Evolutionary conservation across 92 coral and sea anemone species (phyloP), one percentile per base, ranked within the genome.

Genomic region (Paragorgia papillata): DNA sequence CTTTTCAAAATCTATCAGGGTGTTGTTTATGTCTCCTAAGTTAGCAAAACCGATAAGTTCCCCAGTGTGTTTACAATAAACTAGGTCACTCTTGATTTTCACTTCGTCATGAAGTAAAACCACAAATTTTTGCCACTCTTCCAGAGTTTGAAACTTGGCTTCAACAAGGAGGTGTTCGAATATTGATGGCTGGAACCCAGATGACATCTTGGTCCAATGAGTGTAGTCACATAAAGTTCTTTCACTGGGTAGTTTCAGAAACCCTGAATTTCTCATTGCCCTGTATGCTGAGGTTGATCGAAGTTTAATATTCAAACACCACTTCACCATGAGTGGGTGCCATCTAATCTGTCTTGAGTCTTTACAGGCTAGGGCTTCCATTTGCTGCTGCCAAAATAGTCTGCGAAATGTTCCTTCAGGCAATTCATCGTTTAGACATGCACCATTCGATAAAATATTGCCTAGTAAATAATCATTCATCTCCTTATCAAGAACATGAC

Each of bases 41-140:
- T 55, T 67, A 8, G 60, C 83, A 79, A 79, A 79, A 2, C 79
- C 84, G 46, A 35, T 41, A 30, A 80, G 64, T 24, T 80, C 53
- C 1, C 84, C 84, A 80, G 74, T 57, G 24, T 65, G 76, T 57
- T 81, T 81, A 71, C 73, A 70, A 49, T 55, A 71, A 33, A 81
- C 57, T 7, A 81, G 80, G 41, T 81, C 85, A 29, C 60, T 58
- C 71, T 80, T 37, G n/a, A n/a, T n/a, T n/a, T n/a, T n/a, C n/a
- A n/a, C n/a, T n/a, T n/a, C n/a, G n/a, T n/a, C n/a, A n/a, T 27
- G 71, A 1, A 81, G 55, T 28, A 81, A 32, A 24, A 33, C 70
- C 6, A 69, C 69, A 73, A 56, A 70, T 30, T 43, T 81, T 43
- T 81, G 70, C 59, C 70, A 73, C 2, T 40, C 71, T 59, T 70